Evolutionary conservation across 35 echinoderm and acorn worm genomes (phyloP).

Genomic region (Ophioderma brevispina): DNA sequence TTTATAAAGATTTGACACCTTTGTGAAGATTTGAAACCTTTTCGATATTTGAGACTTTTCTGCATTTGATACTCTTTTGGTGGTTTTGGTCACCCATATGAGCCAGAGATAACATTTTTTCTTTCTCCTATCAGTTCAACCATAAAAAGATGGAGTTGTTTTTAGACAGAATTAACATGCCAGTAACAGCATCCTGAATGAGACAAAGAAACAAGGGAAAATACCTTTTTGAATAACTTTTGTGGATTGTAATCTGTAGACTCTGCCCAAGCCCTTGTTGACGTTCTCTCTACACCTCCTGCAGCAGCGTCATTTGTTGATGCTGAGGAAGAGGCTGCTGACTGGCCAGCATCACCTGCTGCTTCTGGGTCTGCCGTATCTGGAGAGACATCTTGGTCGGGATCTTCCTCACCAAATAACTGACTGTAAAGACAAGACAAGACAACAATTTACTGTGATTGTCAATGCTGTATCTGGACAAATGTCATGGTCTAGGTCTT

Average conservation of each 20-base stretch:
- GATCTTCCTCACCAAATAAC: constrained; percentile 99
- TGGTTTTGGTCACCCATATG: too few species aligned
- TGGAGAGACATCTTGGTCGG: constrained; percentile 98
- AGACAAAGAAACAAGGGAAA: too few species aligned
- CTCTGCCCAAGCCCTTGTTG: constrained; percentile 87
- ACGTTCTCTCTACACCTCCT: constrained; percentile 75
- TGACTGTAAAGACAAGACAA: constrained; percentile 62
- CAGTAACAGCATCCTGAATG: too few species aligned
- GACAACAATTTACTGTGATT: too few species aligned
- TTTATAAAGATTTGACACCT: too few species aligned
- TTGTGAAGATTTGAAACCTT: too few species aligned
- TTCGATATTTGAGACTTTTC: too few species aligned
- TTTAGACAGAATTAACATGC: too few species aligned
- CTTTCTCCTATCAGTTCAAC: too few species aligned
- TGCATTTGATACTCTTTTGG: too few species aligned
- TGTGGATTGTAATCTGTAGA: constrained; percentile 72
- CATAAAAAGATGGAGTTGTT: too few species aligned
- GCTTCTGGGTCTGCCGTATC: constrained; percentile 99
- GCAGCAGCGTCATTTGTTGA: constrained; percentile 18
- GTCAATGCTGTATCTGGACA: constrained; percentile 98
- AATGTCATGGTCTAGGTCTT: constrained; percentile 98
- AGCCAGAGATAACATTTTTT: too few species aligned
- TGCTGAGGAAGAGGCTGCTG: constrained; percentile 47
- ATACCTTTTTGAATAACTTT: constrained; percentile 96
- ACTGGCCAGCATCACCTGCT: constrained; percentile 84